Base-by-base conservation (phyloP, 1,140 invertebrate species). In the Pseudomyrmex concolor region DNA sequence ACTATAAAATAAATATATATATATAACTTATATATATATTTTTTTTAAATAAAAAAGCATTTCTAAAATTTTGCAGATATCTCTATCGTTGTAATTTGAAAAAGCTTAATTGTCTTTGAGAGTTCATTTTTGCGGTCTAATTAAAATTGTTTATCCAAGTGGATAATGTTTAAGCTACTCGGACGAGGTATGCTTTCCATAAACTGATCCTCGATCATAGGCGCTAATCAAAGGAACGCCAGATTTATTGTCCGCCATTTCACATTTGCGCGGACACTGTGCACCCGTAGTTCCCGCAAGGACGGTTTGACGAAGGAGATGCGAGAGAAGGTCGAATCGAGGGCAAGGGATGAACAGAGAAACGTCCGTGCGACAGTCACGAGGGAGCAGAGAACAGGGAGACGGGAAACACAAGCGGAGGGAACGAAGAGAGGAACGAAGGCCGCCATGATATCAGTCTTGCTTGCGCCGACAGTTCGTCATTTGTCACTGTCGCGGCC, bases 391-490 rank as follows among this genome's bases (percentile, higher is more conserved):
- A 76, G 76, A 83, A 71, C 83, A 86, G 86, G 62, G 84, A 87
- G 83, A 74, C 66, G 71, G 81, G 80, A 84, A 74, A 86, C 66
- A 86, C 71, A 85, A 54, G 80, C 72, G 86, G 80, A 68, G 84
- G 84, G 88, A 88, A 88, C 83, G 90, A 90, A 88, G 91, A 90
- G 91, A 92, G 89, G 91, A 91, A 91, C 89, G 91, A 92, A 93
- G 93, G 91, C 93, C 93, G 92, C 94, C 93, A 94, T 93, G 92
- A 93, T 94, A 94, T 94, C 93, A 94, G 94, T 94, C 94, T 94
- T 94, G 94, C 94, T 94, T 94, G 94, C 93, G 93, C 93, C 93
- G 94, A 94, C 94, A 94, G 94, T 94, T 94, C 94, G 93, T 94
- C 93, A 94, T 94, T 94, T 94, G 93, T 94, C 93, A 94, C 91